Conservation (phyloP, 2,113 vertebrate genomes). For the Gracilinanus agilis region DNA sequence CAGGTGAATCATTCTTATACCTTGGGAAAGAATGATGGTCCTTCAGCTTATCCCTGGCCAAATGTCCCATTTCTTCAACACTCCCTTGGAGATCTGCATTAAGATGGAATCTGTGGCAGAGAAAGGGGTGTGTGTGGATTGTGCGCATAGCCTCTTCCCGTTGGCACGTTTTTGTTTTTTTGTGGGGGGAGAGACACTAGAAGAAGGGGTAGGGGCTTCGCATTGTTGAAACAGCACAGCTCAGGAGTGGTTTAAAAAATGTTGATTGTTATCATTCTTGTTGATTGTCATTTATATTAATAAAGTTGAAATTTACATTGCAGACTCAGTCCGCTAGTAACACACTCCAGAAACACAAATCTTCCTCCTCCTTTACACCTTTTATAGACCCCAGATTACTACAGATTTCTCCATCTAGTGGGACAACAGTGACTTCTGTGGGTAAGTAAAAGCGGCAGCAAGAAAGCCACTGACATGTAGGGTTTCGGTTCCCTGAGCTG, state of each 20-base stretch:
- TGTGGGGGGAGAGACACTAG: slow-evolving; percentile 27
- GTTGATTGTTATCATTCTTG: slow-evolving; percentile 77
- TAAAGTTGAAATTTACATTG: slow-evolving; percentile 88
- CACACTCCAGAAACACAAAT: slow-evolving; percentile 99
- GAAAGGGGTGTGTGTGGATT: slow-evolving; percentile 17
- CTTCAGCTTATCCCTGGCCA: slow-evolving; percentile 22
- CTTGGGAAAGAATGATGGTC: slow-evolving; percentile 11
- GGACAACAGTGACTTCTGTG: slow-evolving; percentile 96
- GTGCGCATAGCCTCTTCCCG: slow-evolving; percentile 39
- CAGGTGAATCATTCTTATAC: neutral
- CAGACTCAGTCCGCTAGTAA: slow-evolving; percentile 98
- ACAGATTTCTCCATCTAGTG: slow-evolving; percentile 98
- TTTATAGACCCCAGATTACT: slow-evolving; percentile 99
- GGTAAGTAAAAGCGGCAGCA: slow-evolving; percentile 88
- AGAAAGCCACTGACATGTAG: slow-evolving; percentile 40
- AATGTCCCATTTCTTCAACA: slow-evolving; percentile 40
- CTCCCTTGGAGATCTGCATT: slow-evolving; percentile 9
- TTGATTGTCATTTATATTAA: slow-evolving; percentile 85
- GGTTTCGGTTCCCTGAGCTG: slow-evolving; percentile 56
- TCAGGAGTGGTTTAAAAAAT: slow-evolving; percentile 70
- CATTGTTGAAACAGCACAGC: slow-evolving; percentile 36
- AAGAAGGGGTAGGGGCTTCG: slow-evolving; percentile 46
- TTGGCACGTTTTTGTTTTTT: neutral
- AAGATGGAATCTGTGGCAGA: neutral
- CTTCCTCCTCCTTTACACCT: slow-evolving; percentile 99